Evolutionary conservation across 1,140 invertebrate species (phyloP).

Genomic region (Pemphigus obesinymphae): DNA sequence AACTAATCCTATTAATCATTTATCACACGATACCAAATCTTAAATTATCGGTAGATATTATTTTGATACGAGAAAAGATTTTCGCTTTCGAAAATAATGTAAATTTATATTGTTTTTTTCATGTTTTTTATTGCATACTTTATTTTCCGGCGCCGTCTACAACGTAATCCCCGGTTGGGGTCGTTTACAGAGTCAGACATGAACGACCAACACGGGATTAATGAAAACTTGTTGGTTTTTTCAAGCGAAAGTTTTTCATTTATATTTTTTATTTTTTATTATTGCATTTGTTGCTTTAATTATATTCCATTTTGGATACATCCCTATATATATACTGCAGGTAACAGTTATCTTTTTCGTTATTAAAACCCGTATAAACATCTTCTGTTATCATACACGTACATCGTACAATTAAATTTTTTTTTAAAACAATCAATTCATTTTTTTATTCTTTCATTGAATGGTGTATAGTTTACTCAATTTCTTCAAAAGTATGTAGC

Average conservation of each 20-base stretch:
- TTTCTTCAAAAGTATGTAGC: not conserved
- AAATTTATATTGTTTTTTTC: not conserved
- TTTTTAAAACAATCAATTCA: too few species aligned
- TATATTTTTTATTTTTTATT: not conserved
- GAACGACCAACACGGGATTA: slow-evolving; percentile 31
- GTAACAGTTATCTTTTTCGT: not conserved
- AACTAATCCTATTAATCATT: too few species aligned
- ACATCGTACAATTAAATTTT: not conserved
- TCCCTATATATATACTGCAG: not conserved
- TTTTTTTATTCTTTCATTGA: not conserved
- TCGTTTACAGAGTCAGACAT: slow-evolving; percentile 18
- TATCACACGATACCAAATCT: too few species aligned
- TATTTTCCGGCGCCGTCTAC: not conserved
- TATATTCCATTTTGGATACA: not conserved
- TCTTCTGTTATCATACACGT: not conserved
- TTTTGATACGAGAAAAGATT: too few species aligned
- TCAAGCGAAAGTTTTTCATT: not conserved
- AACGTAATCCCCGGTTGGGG: not conserved
- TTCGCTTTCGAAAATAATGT: too few species aligned
- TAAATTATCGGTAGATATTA: too few species aligned
- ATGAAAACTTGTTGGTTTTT: slow-evolving; percentile 39
- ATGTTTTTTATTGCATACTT: not conserved
- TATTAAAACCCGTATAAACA: not conserved
- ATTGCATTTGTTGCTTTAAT: slow-evolving; percentile 24
- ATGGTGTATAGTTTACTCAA: not conserved